A percentile compares a stretch with the other conserved stretches of the same genome.
Evolutionary conservation across 2,113 vertebrate genomes (phyloP).

Genomic region (Phalacrocorax pelagicus): DNA sequence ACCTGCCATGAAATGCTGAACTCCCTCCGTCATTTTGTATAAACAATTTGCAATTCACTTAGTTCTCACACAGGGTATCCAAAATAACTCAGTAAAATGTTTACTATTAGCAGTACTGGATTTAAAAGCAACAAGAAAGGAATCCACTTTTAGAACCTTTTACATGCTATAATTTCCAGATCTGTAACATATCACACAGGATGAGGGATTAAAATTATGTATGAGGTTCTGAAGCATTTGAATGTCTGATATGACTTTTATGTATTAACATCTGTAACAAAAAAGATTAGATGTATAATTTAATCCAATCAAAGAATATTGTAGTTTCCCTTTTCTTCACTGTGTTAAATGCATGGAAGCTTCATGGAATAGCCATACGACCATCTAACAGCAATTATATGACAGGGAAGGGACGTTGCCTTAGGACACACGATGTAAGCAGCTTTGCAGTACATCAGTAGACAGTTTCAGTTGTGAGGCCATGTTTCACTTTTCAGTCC

Average conservation of each 20-base stretch:
- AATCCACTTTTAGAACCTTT: neutral
- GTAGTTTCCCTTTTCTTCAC: neutral
- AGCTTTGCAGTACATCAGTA: neutral
- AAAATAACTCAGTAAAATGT: slow-evolving; percentile 26
- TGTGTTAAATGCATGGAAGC: neutral
- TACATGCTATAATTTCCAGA: neutral
- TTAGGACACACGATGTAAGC: neutral
- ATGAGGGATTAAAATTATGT: neutral
- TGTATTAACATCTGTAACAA: slow-evolving; percentile 36
- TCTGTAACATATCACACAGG: neutral
- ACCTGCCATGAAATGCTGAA: slow-evolving; percentile 2
- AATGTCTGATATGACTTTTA: slow-evolving; percentile 17
- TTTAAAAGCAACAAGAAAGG: neutral
- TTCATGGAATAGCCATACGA: neutral
- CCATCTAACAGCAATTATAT: neutral
- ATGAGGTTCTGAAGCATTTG: neutral
- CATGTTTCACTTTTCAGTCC: neutral
- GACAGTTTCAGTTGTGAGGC: neutral
- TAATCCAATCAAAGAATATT: slow-evolving; percentile 35
- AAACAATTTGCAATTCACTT: slow-evolving; percentile 6
- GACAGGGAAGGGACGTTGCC: neutral
- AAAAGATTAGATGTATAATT: slow-evolving; percentile 37
- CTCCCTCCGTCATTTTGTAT: neutral
- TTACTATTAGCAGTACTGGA: neutral
- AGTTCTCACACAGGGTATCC: neutral